phyloP scores from a whole-genome alignment of 1,140 invertebrate species.

The Venustaconcha ellipsiformis region DNA sequence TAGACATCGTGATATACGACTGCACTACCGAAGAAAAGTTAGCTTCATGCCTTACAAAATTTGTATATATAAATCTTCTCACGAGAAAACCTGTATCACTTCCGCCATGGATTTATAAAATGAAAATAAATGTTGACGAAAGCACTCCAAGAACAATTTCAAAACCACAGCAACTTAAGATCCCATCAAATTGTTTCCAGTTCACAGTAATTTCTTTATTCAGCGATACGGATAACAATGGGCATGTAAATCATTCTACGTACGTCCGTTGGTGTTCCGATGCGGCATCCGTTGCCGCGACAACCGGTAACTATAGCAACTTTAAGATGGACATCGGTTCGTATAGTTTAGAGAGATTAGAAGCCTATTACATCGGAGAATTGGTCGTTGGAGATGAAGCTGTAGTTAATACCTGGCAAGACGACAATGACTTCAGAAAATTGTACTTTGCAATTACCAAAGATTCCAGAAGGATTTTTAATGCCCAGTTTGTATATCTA shows the following conservation, averaged over 20 bases:
- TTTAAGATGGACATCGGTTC: constrained; percentile 17
- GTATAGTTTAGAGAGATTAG: constrained; percentile 5
- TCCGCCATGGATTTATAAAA: constrained; percentile 1
- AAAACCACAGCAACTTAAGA: constrained; percentile 6
- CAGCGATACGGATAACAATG: constrained; percentile 31
- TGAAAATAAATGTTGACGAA: not conserved
- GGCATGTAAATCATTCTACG: constrained; percentile 28
- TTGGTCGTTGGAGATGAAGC: constrained; percentile 9
- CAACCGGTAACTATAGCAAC: not conserved
- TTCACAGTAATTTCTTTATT: constrained; percentile 10
- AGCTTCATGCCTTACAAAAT: not conserved
- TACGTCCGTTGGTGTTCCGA: constrained; percentile 30
- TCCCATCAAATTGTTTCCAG: constrained; percentile 6
- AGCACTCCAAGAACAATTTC: not conserved
- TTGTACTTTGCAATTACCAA: constrained; percentile 10
- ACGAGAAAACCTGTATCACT: constrained; percentile 5
- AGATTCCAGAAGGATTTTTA: constrained; percentile 7
- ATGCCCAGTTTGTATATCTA: too few relatives aligned
- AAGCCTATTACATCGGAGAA: constrained; percentile 11
- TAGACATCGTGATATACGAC: not conserved
- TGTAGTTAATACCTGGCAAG: constrained; percentile 6
- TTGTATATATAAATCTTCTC: not conserved
- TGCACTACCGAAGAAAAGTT: not conserved
- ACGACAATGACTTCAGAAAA: not conserved
- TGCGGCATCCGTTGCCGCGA: constrained; percentile 11